Conservation (phyloP, 2,113 vertebrate species). For the Ranitomeya variabilis region DNA sequence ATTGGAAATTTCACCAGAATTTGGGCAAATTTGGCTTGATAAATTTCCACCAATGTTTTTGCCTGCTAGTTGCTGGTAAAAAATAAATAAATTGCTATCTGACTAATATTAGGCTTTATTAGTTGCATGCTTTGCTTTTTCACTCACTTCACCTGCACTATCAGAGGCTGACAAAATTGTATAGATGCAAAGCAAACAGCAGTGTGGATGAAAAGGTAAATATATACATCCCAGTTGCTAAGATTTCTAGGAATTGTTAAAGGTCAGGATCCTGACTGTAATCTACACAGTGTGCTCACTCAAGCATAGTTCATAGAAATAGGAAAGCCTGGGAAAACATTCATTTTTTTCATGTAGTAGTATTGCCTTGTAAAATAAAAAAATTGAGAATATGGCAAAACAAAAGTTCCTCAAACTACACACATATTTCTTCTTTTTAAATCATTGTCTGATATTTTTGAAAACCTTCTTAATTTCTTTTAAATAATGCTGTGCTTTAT, state of each 20-base stretch:
- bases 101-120: not conserved
- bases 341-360: not conserved
- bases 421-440: no score
- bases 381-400: not conserved
- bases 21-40: no score
- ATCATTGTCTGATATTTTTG: no score
- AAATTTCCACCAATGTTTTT: no score
- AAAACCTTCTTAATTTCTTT: no score
- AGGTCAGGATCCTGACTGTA: not conserved
- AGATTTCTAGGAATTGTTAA: not conserved
- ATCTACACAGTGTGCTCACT: not conserved
- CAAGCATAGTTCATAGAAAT: not conserved
- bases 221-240: not conserved
- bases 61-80: no score
- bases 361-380: not conserved
- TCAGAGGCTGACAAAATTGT: not conserved
- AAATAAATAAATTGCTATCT: not conserved
- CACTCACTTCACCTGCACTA: not conserved
- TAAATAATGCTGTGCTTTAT: no score
- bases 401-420: not conserved
- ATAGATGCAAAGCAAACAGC: constrained; percentile 5
- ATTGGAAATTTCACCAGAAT: no score
- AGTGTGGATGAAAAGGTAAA: not conserved
- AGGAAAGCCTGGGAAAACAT: not conserved
- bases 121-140: not conserved